phyloP scores from a whole-genome alignment of 2,113 vertebrate genomes.

The Glaucomys volans region DNA sequence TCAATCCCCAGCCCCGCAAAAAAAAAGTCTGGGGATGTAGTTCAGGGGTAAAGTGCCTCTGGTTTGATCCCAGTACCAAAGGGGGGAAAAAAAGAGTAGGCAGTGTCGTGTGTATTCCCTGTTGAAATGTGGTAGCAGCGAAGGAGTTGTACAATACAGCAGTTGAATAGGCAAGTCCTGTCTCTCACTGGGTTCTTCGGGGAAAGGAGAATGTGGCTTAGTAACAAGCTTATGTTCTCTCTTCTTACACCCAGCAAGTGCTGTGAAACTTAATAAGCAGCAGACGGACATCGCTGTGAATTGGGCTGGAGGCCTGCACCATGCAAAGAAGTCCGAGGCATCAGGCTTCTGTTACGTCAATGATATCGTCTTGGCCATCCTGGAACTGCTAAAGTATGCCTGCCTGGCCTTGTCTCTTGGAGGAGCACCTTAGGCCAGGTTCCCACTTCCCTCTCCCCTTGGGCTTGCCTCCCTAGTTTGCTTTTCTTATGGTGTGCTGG shows the following conservation, averaged over 20 bases:
- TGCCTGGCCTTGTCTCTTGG: conserved; percentile 72
- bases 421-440: conserved; percentile 75
- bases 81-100: neutral
- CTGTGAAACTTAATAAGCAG: conserved; percentile 99
- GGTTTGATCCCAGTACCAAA: no score
- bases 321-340: conserved; percentile 98
- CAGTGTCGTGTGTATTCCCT: neutral
- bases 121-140: neutral
- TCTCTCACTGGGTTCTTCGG: conserved; percentile 16
- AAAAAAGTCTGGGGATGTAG: no score
- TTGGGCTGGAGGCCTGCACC: conserved; percentile 98
- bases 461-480: conserved; percentile 79
- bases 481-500: conserved; percentile 70
- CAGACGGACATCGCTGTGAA: conserved; percentile 99
- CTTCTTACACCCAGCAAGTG: conserved; percentile 90
- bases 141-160: neutral
- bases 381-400: conserved; percentile 97
- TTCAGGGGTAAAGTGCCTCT: no score
- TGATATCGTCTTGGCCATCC: conserved; percentile 97
- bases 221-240: neutral
- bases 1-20: no score
- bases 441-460: conserved; percentile 66
- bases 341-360: conserved; percentile 99
- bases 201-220: neutral
- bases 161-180: conserved; percentile 6